These are phyloP conservation scores for Ephydatia muelleri DNA, from an alignment of 37 sponge, comb jelly and placozoan genomes.

Conservation along the genomic window DNA sequence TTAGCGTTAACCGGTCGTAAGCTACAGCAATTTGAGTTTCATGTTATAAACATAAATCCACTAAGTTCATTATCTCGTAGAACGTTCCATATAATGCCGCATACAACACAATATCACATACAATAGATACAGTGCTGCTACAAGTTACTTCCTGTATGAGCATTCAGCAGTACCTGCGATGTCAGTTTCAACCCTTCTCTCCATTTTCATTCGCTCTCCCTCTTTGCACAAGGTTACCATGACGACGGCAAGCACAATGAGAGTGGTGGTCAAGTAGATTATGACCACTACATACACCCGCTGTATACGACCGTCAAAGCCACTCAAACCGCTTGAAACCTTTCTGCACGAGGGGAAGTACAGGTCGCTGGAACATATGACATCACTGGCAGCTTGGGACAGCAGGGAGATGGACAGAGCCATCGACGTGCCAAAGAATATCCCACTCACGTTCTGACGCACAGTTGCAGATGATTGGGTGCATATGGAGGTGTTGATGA, in stretches of 20 bases:
- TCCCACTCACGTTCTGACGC: neutral
- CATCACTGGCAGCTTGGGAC: neutral
- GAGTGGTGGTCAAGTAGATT: neutral
- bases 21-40: too few species aligned
- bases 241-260: neutral
- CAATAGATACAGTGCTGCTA: neutral
- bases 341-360: neutral
- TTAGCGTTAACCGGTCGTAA: too few species aligned
- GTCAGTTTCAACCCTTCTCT: neutral
- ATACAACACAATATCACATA: neutral
- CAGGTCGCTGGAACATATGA: neutral
- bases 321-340: neutral
- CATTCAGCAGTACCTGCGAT: neutral
- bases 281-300: slow-evolving; percentile 18
- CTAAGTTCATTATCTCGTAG: too few species aligned
- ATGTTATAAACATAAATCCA: too few species aligned
- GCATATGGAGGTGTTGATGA: neutral
- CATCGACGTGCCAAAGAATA: neutral
- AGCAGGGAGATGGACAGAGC: too few species aligned
- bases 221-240: slow-evolving; percentile 17
- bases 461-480: neutral
- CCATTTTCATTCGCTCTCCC: slow-evolving; percentile 26
- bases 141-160: neutral
- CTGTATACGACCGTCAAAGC: slow-evolving; percentile 19
- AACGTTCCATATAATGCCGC: neutral